Evolutionary conservation across 35 echinoderm and acorn worm species (phyloP).

Genomic region (Lytechinus pictus): DNA sequence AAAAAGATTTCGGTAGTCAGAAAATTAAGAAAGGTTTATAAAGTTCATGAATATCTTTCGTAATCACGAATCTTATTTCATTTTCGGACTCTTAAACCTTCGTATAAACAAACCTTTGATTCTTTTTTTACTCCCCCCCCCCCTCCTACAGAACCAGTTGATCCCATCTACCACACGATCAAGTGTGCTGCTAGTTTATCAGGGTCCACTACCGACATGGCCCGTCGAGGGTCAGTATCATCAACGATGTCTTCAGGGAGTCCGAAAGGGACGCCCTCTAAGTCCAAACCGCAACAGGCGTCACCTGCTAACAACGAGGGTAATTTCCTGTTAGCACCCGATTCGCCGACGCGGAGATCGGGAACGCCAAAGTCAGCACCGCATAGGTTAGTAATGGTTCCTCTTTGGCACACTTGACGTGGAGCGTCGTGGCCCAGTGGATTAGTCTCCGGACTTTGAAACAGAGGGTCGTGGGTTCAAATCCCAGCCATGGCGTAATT

Average conservation of each 20-base stretch:
- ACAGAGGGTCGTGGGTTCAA: no score
- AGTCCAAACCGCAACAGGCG: not conserved
- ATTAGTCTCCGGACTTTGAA: no score
- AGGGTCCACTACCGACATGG: not conserved
- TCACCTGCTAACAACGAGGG: not conserved
- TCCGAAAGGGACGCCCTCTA: constrained; percentile 36
- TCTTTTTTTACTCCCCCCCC: no score
- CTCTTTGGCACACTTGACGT: not conserved
- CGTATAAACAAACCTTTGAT: no score
- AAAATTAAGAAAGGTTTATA: no score
- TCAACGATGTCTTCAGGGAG: constrained; percentile 15
- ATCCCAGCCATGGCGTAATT: no score
- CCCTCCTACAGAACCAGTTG: not conserved
- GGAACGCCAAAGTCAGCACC: constrained; percentile 41
- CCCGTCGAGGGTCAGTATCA: constrained; percentile 23
- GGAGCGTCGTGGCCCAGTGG: no score
- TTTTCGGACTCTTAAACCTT: no score
- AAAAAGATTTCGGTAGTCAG: no score
- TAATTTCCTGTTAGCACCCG: constrained; percentile 6
- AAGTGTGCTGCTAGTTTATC: constrained; percentile 34
- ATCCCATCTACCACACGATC: constrained; percentile 37
- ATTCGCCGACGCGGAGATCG: not conserved
- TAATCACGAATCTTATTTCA: no score
- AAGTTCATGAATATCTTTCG: no score
- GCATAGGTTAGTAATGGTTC: constrained; percentile 33